Evolutionary conservation across 2,113 vertebrate genomes (phyloP).

Genomic region (Calypte anna): DNA sequence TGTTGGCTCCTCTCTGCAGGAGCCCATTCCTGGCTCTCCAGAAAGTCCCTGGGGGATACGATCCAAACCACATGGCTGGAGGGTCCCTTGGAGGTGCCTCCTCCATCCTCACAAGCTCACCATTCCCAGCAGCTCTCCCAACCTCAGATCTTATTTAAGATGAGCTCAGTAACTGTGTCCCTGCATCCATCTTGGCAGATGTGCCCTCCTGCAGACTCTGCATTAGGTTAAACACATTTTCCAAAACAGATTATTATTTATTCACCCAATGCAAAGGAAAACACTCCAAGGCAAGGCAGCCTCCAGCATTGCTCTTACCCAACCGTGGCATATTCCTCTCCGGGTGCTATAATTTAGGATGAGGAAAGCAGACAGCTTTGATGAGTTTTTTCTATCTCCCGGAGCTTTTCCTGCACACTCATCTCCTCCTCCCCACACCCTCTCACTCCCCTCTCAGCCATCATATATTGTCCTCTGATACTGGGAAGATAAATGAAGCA

Average conservation of each 20-base stretch:
- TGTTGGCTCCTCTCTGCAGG: not conserved
- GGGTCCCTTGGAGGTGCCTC: not conserved
- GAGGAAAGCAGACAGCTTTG: conserved; percentile 1
- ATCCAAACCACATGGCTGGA: accelerated
- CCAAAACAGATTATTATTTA: not conserved
- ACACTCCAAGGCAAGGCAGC: not conserved
- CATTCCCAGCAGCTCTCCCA: not conserved
- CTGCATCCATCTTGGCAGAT: accelerated
- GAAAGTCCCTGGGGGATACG: not conserved
- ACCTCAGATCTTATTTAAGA: not conserved
- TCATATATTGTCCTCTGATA: not conserved
- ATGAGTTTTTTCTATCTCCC: conserved; percentile 25
- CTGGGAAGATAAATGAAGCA: not conserved
- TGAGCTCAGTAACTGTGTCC: not conserved
- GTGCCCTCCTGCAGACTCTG: not conserved
- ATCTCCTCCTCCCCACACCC: not conserved
- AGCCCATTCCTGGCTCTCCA: not conserved
- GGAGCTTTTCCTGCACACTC: not conserved
- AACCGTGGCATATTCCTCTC: not conserved
- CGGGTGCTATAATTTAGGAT: not conserved
- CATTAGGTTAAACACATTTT: not conserved
- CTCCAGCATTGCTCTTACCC: not conserved
- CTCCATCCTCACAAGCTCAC: not conserved
- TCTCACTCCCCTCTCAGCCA: not conserved
- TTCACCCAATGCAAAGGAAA: conserved; percentile 24